Evolutionary conservation across 1,140 invertebrate genomes (phyloP).

Genomic region (Drosophila murphyi): DNA sequence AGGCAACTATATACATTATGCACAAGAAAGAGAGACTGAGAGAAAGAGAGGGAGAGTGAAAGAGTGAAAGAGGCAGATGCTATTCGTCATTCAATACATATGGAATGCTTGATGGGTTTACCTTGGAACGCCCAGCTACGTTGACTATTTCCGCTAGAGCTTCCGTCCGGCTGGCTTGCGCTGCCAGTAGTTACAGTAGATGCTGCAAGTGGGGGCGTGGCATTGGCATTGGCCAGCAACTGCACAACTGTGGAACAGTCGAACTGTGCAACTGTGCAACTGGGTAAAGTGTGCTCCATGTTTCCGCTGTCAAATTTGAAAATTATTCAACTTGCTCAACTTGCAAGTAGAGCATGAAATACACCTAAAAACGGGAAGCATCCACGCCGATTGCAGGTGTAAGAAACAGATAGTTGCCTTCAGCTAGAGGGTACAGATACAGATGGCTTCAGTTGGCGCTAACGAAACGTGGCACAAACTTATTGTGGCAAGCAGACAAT

Average conservation of each 20-base stretch:
- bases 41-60: background rate
- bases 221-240: constrained; percentile 24
- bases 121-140: constrained; percentile 47
- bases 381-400: constrained; percentile 40
- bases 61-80: background rate
- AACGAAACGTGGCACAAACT: constrained; percentile 49
- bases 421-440: constrained; percentile 36
- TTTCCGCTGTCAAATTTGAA: constrained; percentile 79
- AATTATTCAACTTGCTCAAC: constrained; percentile 74
- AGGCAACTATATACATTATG: constrained; percentile 66
- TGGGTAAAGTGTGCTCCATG: constrained; percentile 28
- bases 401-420: constrained; percentile 50
- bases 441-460: constrained; percentile 41
- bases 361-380: constrained; percentile 44
- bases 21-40: constrained; percentile 18
- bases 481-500: constrained; percentile 56
- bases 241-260: no score
- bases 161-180: constrained; percentile 65
- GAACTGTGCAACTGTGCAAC: background rate
- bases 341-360: constrained; percentile 67
- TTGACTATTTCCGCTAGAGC: constrained; percentile 67
- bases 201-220: constrained; percentile 27
- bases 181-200: constrained; percentile 48
- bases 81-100: constrained; percentile 66
- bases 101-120: constrained; percentile 42